A percentile compares a stretch with the other conserved stretches of the same genome.
Conservation (phyloP, 2,113 vertebrate genomes). For the Platysteira castanea region DNA sequence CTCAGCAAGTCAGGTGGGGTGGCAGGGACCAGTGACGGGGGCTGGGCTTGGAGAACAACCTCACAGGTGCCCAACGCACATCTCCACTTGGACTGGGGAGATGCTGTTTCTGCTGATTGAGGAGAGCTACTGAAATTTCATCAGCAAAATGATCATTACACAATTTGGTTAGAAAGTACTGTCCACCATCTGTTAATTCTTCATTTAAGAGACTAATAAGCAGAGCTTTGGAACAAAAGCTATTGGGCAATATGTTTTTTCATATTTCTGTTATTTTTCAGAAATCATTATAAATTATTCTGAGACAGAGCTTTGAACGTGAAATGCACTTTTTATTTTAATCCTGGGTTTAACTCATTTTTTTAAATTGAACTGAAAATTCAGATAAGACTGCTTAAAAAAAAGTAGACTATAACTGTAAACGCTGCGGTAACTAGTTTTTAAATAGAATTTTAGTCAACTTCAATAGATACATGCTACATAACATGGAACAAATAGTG, state of each 20-base stretch:
- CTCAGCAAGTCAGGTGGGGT: background rate
- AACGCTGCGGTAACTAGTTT: background rate
- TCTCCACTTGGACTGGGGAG: background rate
- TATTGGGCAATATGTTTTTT: background rate
- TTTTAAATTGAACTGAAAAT: background rate
- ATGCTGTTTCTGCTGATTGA: background rate
- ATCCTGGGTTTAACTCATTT: background rate
- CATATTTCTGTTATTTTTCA: background rate
- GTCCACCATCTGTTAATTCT: background rate
- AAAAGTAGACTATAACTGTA: background rate
- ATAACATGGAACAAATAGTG: background rate
- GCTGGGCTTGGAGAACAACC: background rate
- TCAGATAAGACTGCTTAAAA: background rate
- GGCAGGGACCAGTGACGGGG: rapidly evolving
- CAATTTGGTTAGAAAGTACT: background rate
- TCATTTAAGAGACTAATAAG: background rate
- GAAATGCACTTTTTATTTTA: background rate
- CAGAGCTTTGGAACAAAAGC: background rate
- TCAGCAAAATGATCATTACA: background rate
- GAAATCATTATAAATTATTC: background rate
- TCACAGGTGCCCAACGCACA: background rate
- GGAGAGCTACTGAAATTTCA: background rate
- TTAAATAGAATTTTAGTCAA: background rate
- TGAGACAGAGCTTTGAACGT: background rate
- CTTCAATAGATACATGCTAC: rapidly evolving